Evolutionary conservation across 1,140 invertebrate genomes (phyloP).

Genomic region (Saccostrea cuccullata): DNA sequence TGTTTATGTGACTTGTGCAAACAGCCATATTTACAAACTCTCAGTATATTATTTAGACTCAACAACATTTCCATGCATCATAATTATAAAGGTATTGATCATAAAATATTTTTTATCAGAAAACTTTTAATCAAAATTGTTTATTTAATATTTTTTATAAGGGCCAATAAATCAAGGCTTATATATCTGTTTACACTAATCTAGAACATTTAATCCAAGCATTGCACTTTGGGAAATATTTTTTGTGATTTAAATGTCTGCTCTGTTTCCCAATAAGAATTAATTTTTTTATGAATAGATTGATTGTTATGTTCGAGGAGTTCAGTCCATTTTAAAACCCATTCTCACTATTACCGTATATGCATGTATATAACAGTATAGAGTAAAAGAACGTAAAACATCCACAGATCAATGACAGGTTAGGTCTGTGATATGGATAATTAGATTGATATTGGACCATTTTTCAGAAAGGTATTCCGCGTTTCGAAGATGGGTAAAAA

Average conservation of each 20-base stretch:
- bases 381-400: neutral
- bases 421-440: neutral
- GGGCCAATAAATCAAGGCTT: no score
- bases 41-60: no score
- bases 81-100: no score
- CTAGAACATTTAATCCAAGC: neutral
- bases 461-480: neutral
- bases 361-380: neutral
- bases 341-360: neutral
- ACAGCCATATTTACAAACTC: no score
- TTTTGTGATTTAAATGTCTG: neutral
- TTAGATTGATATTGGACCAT: neutral
- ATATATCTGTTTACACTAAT: no score
- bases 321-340: neutral
- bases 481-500: neutral
- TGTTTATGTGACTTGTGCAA: no score
- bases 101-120: no score
- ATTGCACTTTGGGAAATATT: neutral
- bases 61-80: no score
- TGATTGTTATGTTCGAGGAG: neutral
- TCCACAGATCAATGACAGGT: neutral
- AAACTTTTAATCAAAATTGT: no score
- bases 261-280: neutral
- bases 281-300: neutral
- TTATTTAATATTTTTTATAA: no score